Evolutionary conservation across 2,888 invertebrate genomes (phyloP).

Genomic region (Conistra vaccinii): DNA sequence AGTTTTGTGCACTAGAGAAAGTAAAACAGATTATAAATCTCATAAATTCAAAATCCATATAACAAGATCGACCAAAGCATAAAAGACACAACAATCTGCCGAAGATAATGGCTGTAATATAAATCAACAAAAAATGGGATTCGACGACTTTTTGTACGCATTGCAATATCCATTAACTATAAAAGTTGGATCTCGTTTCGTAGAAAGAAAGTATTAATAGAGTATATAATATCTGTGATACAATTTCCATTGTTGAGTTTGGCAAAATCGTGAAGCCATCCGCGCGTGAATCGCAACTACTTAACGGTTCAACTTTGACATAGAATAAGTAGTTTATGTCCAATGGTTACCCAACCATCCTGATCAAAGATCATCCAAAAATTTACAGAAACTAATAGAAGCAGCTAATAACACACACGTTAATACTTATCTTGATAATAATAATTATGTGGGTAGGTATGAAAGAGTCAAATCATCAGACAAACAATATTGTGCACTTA

Average conservation of each 20-base stretch:
- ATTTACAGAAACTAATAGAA: conserved; percentile 12
- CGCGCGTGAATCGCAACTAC: conserved; percentile 73
- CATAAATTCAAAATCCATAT: conserved; percentile 29
- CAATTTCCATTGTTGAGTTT: conserved; percentile 78
- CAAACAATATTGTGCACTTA: background rate
- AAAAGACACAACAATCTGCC: conserved; percentile 48
- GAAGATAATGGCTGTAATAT: conserved; percentile 53
- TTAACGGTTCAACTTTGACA: conserved; percentile 89
- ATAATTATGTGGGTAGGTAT: background rate
- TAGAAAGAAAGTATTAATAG: conserved; percentile 73
- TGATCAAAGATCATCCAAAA: conserved; percentile 15
- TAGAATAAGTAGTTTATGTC: conserved; percentile 77
- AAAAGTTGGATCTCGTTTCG: conserved; percentile 53
- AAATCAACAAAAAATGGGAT: conserved; percentile 47
- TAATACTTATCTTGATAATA: background rate
- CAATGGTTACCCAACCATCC: conserved; percentile 53
- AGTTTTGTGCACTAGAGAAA: conserved; percentile 21
- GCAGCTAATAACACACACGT: conserved; percentile 14
- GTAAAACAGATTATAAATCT: conserved; percentile 40
- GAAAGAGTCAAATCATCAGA: background rate
- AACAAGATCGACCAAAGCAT: conserved; percentile 30
- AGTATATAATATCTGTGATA: conserved; percentile 72
- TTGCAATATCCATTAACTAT: conserved; percentile 56
- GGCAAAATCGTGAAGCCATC: conserved; percentile 80
- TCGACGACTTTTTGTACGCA: conserved; percentile 49